Percentiles rank a stretch among this genome's conserved stretches.
phyloP scores from a whole-genome alignment of 2,888 invertebrate genomes.

The Zygogramma bicolorata region DNA sequence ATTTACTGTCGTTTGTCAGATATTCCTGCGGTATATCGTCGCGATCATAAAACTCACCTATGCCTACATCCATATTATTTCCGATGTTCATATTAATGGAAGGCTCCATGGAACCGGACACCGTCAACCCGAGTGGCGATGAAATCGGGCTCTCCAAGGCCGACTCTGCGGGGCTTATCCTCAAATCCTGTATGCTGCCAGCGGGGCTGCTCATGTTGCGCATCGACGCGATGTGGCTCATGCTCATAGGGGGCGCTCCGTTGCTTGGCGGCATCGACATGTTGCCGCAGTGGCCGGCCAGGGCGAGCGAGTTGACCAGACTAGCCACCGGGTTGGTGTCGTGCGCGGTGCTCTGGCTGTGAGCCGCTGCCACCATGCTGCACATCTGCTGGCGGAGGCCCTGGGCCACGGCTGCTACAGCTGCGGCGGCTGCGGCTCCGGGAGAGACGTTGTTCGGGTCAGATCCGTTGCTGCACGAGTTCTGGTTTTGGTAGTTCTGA shows the following conservation, averaged over 20 bases:
- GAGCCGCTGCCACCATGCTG: slow-evolving; percentile 81
- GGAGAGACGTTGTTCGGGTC: slow-evolving; percentile 74
- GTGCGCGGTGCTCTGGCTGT: slow-evolving; percentile 69
- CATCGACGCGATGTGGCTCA: slow-evolving; percentile 64
- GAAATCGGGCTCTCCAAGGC: slow-evolving; percentile 71
- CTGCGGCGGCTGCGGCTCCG: slow-evolving; percentile 83
- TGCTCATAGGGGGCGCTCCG: slow-evolving; percentile 63
- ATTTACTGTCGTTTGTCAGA: too few relatives aligned
- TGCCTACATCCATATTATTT: slow-evolving; percentile 69
- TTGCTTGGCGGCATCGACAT: slow-evolving; percentile 62
- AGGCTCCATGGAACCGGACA: slow-evolving; percentile 67
- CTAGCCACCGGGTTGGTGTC: slow-evolving; percentile 65
- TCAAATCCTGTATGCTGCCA: slow-evolving; percentile 66
- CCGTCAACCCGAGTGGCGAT: slow-evolving; percentile 74
- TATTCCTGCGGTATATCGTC: too few relatives aligned
- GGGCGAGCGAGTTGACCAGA: slow-evolving; percentile 64
- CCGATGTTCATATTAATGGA: slow-evolving; percentile 63
- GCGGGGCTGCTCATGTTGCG: slow-evolving; percentile 66
- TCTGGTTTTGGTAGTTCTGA: slow-evolving; percentile 69
- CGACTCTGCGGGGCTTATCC: slow-evolving; percentile 68
- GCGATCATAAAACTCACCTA: slow-evolving; percentile 25
- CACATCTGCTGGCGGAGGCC: slow-evolving; percentile 89
- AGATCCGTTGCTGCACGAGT: slow-evolving; percentile 71
- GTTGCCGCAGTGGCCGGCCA: slow-evolving; percentile 63
- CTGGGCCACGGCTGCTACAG: slow-evolving; percentile 88